These are phyloP conservation scores for Bombus balteatus DNA, from an alignment of 1,140 invertebrate genomes.

Conservation along the genomic window DNA sequence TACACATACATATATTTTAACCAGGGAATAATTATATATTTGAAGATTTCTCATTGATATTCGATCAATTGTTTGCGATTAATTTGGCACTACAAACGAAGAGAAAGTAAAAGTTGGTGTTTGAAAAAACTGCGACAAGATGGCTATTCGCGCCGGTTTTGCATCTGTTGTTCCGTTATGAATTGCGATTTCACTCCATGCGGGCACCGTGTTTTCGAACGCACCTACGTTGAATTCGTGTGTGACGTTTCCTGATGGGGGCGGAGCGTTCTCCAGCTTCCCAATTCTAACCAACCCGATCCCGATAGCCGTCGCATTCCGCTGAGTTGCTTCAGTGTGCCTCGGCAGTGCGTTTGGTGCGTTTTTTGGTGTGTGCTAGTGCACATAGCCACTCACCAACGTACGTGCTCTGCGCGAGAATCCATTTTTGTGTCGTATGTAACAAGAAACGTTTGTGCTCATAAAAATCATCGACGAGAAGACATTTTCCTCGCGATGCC, in stretches of 20 bases:
- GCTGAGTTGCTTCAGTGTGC: constrained; percentile 58
- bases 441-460: constrained; percentile 23
- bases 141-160: constrained; percentile 61
- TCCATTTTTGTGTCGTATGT: constrained; percentile 46
- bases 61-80: constrained; percentile 21
- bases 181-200: constrained; percentile 22
- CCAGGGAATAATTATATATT: not conserved
- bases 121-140: constrained; percentile 59
- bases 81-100: constrained; percentile 23
- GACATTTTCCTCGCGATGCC: constrained; percentile 68
- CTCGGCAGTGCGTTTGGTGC: constrained; percentile 52
- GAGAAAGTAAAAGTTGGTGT: constrained; percentile 50
- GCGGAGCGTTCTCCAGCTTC: constrained; percentile 67
- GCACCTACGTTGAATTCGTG: constrained; percentile 28
- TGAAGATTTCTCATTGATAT: not conserved
- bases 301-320: constrained; percentile 69
- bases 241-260: constrained; percentile 66
- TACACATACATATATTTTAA: not conserved
- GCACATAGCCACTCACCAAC: constrained; percentile 38
- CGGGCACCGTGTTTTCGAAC: constrained; percentile 52
- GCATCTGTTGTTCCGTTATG: constrained; percentile 24
- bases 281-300: constrained; percentile 72
- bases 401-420: constrained; percentile 42
- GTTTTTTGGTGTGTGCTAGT: constrained; percentile 45
- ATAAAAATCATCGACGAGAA: constrained; percentile 29